Evolutionary conservation across 2,797 vertebrate genomes (phyloP).

Genomic region (Kryptolebias ocellatus): DNA sequence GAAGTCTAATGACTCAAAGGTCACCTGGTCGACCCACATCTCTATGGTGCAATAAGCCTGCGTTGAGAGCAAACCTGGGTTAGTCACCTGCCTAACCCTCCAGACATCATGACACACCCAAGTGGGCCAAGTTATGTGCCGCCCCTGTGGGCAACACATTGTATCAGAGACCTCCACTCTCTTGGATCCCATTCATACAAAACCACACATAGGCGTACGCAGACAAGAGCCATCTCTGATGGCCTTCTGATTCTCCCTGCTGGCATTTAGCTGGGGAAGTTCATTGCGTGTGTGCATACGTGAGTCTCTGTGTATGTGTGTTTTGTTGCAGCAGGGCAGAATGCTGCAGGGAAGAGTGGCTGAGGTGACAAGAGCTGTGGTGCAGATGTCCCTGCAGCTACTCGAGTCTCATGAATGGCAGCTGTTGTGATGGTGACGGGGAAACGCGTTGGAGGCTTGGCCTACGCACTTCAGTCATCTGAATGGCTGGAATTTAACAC

Average conservation of each 20-base stretch:
- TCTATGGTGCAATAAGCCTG: conserved; percentile 59
- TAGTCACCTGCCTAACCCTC: conserved; percentile 63
- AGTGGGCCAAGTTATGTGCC: conserved; percentile 67
- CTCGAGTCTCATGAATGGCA: conserved; percentile 89
- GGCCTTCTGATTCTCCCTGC: conserved; percentile 70
- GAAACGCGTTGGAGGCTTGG: conserved; percentile 89
- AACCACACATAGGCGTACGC: conserved; percentile 75
- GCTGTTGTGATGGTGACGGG: conserved; percentile 87
- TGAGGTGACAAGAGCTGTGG: conserved; percentile 78
- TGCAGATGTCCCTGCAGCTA: conserved; percentile 84
- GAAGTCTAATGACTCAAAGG: conserved; percentile 69
- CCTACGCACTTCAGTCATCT: conserved; percentile 88
- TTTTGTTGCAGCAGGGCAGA: conserved; percentile 50
- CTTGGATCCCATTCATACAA: conserved; percentile 72
- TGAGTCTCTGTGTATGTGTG: conserved; percentile 46
- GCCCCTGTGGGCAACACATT: conserved; percentile 67
- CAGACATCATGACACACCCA: conserved; percentile 68
- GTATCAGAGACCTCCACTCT: conserved; percentile 65
- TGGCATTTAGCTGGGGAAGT: conserved; percentile 74
- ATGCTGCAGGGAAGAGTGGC: conserved; percentile 30
- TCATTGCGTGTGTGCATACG: conserved; percentile 38
- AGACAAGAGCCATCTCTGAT: conserved; percentile 78
- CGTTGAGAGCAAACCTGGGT: conserved; percentile 72
- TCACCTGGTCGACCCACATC: conserved; percentile 79
- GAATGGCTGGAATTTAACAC: conserved; percentile 91